A percentile compares a stretch with the other conserved stretches of the same genome.
Evolutionary conservation across 2,797 vertebrate species (phyloP).

Genomic region (Anabacerthia variegaticeps): DNA sequence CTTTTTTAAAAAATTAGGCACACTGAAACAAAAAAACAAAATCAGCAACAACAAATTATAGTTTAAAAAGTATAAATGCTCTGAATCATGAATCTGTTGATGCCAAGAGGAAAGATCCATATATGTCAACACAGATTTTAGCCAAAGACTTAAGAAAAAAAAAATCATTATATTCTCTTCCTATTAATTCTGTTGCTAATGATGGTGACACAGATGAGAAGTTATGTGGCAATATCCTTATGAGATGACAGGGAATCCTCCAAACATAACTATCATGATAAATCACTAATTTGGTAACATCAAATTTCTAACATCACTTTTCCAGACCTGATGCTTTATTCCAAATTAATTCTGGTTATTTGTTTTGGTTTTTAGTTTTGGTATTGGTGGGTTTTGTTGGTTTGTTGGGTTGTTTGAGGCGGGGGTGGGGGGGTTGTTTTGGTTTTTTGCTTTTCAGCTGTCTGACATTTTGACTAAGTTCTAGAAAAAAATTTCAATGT

Average conservation of each 20-base stretch:
- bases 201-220: not conserved
- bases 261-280: not conserved
- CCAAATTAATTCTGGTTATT: not conserved
- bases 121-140: not conserved
- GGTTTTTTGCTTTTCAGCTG: not conserved
- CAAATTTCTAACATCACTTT: not conserved
- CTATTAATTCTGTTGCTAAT: not conserved
- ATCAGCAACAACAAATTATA: not conserved
- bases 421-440: too few species aligned
- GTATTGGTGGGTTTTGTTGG: not conserved
- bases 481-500: not conserved
- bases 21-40: not conserved
- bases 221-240: not conserved
- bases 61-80: not conserved
- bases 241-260: not conserved
- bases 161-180: not conserved
- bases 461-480: not conserved
- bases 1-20: not conserved
- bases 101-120: not conserved
- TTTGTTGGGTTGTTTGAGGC: not conserved
- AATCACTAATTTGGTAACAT: not conserved
- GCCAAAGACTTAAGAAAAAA: not conserved
- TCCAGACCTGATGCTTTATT: not conserved
- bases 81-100: not conserved
- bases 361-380: not conserved